Base-by-base conservation (phyloP, 1,140 invertebrate genomes). In the Trichoplusia ni region DNA sequence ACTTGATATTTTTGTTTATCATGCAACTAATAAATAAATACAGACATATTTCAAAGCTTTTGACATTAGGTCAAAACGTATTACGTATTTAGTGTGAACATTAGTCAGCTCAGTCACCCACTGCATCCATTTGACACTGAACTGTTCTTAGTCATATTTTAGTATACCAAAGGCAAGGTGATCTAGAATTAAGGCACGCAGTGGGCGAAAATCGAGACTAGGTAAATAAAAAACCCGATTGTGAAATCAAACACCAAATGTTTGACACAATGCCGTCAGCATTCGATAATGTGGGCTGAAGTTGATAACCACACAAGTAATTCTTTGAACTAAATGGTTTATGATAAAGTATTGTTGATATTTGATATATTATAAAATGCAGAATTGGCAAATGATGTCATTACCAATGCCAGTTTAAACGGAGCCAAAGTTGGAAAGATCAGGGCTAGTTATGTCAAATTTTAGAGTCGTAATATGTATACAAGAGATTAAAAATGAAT, bases 271-370 rank as follows among this genome's bases (percentile, higher is more conserved):
- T 63, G 60, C 16, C 46, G 46, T 63, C 35, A 63, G 47, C 49
- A 37, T 53, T 53, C 18, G 18, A 53, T 29, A 8, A 33, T 33
- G 64, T 66, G 54, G 63, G 63, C 25, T 49, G 63, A 47, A 42
- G 9, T 11, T 7, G 29, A 31, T 25, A 16, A 31, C 29, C 27
- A 49, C 13, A 27, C 11, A 18, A 6, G 9, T 14, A 18, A 49
- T 31, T 49, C 46, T 49, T 3, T 49, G 25, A 49, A 49, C 7
- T 49, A 25, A 49, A 23, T 29, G 46, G 25, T 31, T 49, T 25
- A 16, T 16, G 46, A 49, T 49, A 49, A 49, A 47, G 29, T n/a
- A n/a, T n/a, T n/a, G 13, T 29, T 31, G 46, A 49, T n/a, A 49
- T 49, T 19, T 29, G 46, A 49, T 47, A 47, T 47, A 47, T 47